A percentile compares a stretch with the other conserved stretches of the same genome.
phyloP scores from a whole-genome alignment of 2,113 vertebrate species.

The Pipa parva region DNA sequence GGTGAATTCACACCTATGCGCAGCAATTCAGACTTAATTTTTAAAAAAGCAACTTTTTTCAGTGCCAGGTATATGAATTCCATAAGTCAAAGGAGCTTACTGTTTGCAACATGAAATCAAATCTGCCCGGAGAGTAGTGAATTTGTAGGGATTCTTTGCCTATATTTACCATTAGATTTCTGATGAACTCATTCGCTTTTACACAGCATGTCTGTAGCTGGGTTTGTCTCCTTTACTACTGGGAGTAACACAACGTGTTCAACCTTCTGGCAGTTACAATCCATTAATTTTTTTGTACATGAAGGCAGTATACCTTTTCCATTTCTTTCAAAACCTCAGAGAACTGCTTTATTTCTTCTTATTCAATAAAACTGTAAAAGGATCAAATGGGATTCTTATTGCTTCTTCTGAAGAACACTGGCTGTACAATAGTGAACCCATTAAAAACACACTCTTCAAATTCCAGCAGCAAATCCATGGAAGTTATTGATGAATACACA shows the following conservation, averaged over 20 bases:
- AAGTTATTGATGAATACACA: background rate
- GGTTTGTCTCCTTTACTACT: too few relatives aligned
- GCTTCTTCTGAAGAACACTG: background rate
- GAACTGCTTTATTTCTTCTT: constrained; percentile 20
- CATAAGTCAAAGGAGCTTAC: too few relatives aligned
- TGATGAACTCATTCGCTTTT: too few relatives aligned
- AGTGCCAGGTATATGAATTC: too few relatives aligned
- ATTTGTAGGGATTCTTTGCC: too few relatives aligned
- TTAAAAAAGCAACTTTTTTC: too few relatives aligned
- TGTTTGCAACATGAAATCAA: too few relatives aligned
- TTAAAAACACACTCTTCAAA: constrained; percentile 8
- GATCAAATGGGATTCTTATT: constrained; percentile 24
- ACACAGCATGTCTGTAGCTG: too few relatives aligned
- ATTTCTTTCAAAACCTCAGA: constrained; percentile 3
- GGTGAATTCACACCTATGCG: too few relatives aligned
- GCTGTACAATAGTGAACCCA: constrained; percentile 5
- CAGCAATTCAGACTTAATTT: too few relatives aligned
- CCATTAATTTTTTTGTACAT: background rate
- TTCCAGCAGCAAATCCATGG: background rate
- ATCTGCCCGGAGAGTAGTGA: too few relatives aligned
- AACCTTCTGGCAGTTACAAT: background rate
- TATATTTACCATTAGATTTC: too few relatives aligned
- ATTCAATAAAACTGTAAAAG: constrained; percentile 19
- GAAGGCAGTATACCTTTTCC: constrained; percentile 5
- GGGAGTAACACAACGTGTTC: background rate